Base-by-base conservation (phyloP, 2,888 invertebrate genomes). In the Limenitis camilla region DNA sequence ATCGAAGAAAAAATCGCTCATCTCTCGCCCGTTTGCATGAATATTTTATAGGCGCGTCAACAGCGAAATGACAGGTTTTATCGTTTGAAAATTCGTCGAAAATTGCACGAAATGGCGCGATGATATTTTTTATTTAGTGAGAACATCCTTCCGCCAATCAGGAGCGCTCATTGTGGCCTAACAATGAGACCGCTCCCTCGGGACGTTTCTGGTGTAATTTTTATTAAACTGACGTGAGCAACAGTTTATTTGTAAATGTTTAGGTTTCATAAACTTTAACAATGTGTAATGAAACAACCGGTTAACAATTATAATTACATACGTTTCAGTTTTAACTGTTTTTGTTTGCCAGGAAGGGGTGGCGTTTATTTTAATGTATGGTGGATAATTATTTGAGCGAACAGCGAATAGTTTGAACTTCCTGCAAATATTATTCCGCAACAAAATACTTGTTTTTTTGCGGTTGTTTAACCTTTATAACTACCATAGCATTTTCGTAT, bases 71-170 rank as follows among this genome's bases (percentile, higher is more conserved):
- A 86, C 87, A 88, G 87, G 87, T 87, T 88, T 86, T 86, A 86
- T 86, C 86, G 87, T 86, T 87, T 86, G 85, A 85, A 85, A 87
- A 87, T 86, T 86, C 80, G 77, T 67, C 78, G 84, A 86, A 87
- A 87, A 82, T 86, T 85, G 85, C 74, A 78, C 77, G 79, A 86
- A 86, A 86, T 86, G 86, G 86, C 83, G 83, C 84, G 81, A 80
- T 83, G 84, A 85, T 85, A 86, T 86, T 86, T 84, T 84, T 86
- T 85, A 86, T 86, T 87, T 86, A 83, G 82, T 85, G 84, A 80
- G 82, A 81, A 77, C 86, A 85, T 87, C 87, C 86, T 87, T 87
- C 87, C 87, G 87, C 86, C 87, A 87, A 87, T 87, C 87, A 87
- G 81, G 73, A 72, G 78, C 72, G 76, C 77, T 81, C 81, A 85